These are phyloP conservation scores for Saccopteryx leptura DNA, from an alignment of 2,113 vertebrate genomes.

Conservation along the genomic window DNA sequence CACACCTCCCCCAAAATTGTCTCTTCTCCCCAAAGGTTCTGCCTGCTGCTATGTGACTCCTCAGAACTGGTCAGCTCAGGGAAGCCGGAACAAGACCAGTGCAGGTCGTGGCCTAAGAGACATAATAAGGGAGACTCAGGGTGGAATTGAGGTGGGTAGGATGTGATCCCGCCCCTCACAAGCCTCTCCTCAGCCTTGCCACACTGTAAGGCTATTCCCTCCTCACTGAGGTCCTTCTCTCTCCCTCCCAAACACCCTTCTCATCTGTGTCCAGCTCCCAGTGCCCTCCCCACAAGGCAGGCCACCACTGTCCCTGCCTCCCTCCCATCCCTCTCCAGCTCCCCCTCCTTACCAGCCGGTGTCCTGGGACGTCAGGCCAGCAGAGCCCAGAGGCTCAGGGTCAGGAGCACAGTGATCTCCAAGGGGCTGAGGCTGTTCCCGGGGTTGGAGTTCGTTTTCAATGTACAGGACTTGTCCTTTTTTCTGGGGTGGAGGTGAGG, in stretches of 20 bases:
- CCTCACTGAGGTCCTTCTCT: not conserved
- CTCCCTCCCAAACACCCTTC: not conserved
- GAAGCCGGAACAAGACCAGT: not conserved
- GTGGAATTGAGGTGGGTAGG: accelerated
- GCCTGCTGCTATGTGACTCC: too few species aligned
- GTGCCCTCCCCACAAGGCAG: not conserved
- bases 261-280: not conserved
- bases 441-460: not conserved
- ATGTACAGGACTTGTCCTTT: not conserved
- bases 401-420: accelerated
- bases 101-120: not conserved
- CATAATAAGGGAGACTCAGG: not conserved
- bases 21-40: too few species aligned
- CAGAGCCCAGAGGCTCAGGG: accelerated
- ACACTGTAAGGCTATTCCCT: not conserved
- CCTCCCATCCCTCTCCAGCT: accelerated
- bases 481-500: not conserved
- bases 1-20: accelerated
- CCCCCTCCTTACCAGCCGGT: not conserved
- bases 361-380: not conserved
- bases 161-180: accelerated
- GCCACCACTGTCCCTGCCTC: not conserved
- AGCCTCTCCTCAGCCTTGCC: not conserved
- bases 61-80: not conserved
- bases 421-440: accelerated